Evolutionary conservation across 2,797 vertebrate species (phyloP).

Genomic region (Monodelphis domestica): DNA sequence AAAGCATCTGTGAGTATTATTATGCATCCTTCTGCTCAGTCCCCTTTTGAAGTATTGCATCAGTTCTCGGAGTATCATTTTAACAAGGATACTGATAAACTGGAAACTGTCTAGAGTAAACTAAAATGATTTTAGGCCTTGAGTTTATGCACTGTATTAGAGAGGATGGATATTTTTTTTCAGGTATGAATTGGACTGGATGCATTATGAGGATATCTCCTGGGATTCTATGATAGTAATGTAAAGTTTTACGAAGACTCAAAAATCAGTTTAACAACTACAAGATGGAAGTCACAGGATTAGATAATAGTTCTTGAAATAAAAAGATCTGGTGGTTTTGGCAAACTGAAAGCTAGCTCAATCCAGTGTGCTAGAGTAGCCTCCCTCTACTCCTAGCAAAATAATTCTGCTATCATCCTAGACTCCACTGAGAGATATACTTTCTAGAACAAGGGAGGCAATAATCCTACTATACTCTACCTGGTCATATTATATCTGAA

Average conservation of each 20-base stretch:
- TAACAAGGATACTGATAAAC: background rate
- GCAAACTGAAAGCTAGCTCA: background rate
- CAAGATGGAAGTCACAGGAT: background rate
- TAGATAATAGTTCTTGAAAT: background rate
- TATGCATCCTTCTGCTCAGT: background rate
- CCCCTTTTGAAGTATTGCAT: background rate
- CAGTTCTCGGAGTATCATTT: background rate
- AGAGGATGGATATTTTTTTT: background rate
- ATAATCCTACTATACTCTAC: background rate
- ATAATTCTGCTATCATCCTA: background rate
- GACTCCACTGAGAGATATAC: background rate
- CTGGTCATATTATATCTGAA: background rate
- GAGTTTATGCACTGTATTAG: background rate
- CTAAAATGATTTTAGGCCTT: background rate
- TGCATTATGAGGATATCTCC: background rate
- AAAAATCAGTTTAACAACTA: background rate
- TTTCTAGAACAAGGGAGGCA: background rate
- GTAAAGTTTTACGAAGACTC: background rate
- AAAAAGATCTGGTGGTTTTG: background rate
- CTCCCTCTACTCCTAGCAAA: background rate
- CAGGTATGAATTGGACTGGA: background rate
- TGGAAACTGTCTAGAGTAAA: background rate
- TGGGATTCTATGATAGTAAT: background rate
- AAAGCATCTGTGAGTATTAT: background rate
- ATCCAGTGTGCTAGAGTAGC: background rate